A percentile compares a stretch with the other conserved stretches of the same genome.
Evolutionary conservation across 2,113 vertebrate species (phyloP).

Genomic region (Grammomys dolichurus): DNA sequence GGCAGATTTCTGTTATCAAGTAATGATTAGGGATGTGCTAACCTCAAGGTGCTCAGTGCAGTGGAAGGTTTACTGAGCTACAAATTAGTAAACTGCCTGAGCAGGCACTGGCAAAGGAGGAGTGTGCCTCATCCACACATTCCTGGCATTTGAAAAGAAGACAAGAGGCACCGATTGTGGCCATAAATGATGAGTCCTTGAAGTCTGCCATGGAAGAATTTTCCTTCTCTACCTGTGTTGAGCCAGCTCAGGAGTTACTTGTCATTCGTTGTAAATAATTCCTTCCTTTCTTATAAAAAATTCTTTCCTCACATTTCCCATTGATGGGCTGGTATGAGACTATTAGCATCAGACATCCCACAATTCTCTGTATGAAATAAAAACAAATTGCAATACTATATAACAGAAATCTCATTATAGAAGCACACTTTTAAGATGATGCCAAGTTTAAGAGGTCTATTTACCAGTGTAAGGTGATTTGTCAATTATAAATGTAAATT

Average conservation of each 20-base stretch:
- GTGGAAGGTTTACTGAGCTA: conserved; percentile 93
- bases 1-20: conserved; percentile 98
- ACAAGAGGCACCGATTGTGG: conserved; percentile 82
- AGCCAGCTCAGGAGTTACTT: conserved; percentile 67
- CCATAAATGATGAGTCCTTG: conserved; percentile 79
- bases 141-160: conserved; percentile 87
- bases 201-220: conserved; percentile 86
- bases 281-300: conserved; percentile 75
- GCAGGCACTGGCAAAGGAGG: conserved; percentile 88
- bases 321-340: conserved; percentile 13
- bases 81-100: conserved; percentile 94
- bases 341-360: conserved; percentile 32
- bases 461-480: conserved; percentile 44
- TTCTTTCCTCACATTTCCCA: conserved; percentile 66
- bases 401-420: conserved; percentile 5
- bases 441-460: conserved; percentile 52
- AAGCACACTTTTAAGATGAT: conserved; percentile 16
- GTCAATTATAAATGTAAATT: too few species aligned
- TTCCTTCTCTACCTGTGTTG: conserved; percentile 82
- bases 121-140: conserved; percentile 84
- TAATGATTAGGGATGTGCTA: conserved; percentile 99
- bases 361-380: conserved; percentile 52
- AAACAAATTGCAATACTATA: background rate
- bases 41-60: conserved; percentile 96
- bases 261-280: conserved; percentile 81